Conservation (phyloP, 2,113 vertebrate genomes). For the Euleptes europaea region DNA sequence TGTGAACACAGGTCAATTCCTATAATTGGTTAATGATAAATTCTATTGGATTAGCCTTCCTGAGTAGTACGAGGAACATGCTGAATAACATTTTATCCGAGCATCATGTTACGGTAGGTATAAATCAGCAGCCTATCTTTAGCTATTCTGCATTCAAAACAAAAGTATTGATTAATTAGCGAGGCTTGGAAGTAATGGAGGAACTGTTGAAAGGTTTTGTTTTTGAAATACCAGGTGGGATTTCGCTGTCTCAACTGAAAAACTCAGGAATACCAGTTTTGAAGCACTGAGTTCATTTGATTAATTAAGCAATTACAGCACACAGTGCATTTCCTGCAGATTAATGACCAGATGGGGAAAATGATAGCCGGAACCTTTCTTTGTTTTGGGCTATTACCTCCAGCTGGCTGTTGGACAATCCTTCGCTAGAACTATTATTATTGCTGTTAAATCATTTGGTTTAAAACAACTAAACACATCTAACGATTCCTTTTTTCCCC, state of each 20-base stretch:
- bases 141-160: background rate
- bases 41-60: conserved; percentile 7
- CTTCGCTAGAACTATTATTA: background rate
- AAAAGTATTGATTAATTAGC: conserved; percentile 9
- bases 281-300: conserved; percentile 29
- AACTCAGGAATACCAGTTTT: conserved; percentile 20
- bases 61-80: background rate
- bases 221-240: conserved; percentile 20
- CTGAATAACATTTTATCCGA: background rate
- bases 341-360: conserved; percentile 26
- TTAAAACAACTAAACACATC: background rate
- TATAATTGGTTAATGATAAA: background rate
- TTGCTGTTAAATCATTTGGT: background rate
- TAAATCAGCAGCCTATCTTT: background rate
- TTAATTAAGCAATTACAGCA: conserved; percentile 40
- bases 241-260: conserved; percentile 12
- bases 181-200: background rate
- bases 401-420: conserved; percentile 12
- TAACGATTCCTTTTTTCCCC: background rate
- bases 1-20: background rate
- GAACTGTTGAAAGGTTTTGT: conserved; percentile 6
- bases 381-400: conserved; percentile 16
- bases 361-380: background rate
- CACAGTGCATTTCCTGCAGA: conserved; percentile 29
- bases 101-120: background rate